phyloP scores from a whole-genome alignment of 1,140 invertebrate species.

The Drosophila ficusphila region DNA sequence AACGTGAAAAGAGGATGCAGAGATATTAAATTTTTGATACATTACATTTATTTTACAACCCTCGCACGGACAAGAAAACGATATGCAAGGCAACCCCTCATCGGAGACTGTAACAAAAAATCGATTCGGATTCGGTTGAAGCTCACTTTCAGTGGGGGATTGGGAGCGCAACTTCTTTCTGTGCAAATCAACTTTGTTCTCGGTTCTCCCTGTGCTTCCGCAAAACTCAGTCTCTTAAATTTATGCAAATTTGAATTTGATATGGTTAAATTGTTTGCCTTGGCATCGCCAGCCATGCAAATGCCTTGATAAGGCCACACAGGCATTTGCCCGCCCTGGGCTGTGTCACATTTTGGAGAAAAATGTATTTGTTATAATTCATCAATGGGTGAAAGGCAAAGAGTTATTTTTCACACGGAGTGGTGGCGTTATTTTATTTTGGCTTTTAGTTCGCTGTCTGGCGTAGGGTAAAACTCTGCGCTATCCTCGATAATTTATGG shows the following conservation, averaged over 20 bases:
- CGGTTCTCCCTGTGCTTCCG: not conserved
- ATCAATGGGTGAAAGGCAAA: constrained; percentile 62
- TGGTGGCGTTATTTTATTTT: constrained; percentile 73
- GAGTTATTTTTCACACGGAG: constrained; percentile 78
- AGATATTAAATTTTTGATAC: constrained; percentile 76
- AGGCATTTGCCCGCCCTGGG: constrained; percentile 32
- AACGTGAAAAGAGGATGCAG: constrained; percentile 17
- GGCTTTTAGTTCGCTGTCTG: constrained; percentile 54
- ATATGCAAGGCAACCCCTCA: constrained; percentile 44
- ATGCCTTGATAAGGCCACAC: constrained; percentile 61
- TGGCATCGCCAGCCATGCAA: constrained; percentile 74
- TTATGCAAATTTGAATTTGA: constrained; percentile 80
- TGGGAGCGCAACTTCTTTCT: constrained; percentile 54
- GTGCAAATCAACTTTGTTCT: constrained; percentile 66
- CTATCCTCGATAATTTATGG: constrained; percentile 54
- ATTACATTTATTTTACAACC: constrained; percentile 74
- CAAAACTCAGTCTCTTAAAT: constrained; percentile 36
- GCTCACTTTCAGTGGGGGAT: constrained; percentile 29
- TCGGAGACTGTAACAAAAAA: constrained; percentile 74
- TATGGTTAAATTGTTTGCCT: constrained; percentile 78
- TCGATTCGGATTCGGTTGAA: constrained; percentile 74
- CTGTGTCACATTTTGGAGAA: constrained; percentile 69
- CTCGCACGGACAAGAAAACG: constrained; percentile 15
- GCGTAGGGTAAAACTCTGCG: not conserved
- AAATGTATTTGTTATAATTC: constrained; percentile 80